Base-by-base conservation (phyloP, 2,797 vertebrate species). In the Triplophysa bombifrons region DNA sequence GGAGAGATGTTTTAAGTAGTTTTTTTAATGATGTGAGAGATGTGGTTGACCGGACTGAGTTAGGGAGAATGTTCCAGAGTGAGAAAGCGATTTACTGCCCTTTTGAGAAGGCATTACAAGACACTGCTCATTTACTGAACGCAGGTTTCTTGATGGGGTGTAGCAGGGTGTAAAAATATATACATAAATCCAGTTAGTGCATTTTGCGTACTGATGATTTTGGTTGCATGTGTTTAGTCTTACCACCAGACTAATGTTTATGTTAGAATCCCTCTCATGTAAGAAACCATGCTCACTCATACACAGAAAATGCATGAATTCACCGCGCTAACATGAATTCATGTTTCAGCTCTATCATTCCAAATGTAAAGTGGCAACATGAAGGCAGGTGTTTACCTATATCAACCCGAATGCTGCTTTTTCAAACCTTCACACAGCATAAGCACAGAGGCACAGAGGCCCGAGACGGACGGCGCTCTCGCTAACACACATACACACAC, bases 381-480 rank as follows among this genome's bases (percentile, higher is more conserved):
- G 55, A 77, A 34, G 53, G 67, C 66, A 64, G 53, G 58, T 78
- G 44, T 12, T 58, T 50, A 77, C 83, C 22, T 76, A 90, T 86
- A 30, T 30, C 30, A 30, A 30, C 4, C 27, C 38, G 85, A 61
- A 74, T 74, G 76, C 83, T 63, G 82, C 83, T 10, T 84, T 86
- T 87, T 89, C 76, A 84, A 74, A 84, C 84, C 88, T 88, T 90
- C 87, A 78, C 69, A 73, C 11, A 3, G 46, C 34, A 46, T 79
- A 78, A 85, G 84, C 20, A 8, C 80, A 89, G 91, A 87, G 86
- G 84, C 20, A 8, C 80, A 89, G 91, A 87, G 91, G 86, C 88
- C 86, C 84, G 22, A 11, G 34, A 55, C 58, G 14, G 20, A 53
- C 74, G 50, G 55, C 75, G 81, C 84, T 80, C 84, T 76, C 60